Evolutionary conservation across 2,888 invertebrate genomes (phyloP), one percentile per base, ranked within the genome.

Genomic region (Chrysopilus asiliformis): DNA sequence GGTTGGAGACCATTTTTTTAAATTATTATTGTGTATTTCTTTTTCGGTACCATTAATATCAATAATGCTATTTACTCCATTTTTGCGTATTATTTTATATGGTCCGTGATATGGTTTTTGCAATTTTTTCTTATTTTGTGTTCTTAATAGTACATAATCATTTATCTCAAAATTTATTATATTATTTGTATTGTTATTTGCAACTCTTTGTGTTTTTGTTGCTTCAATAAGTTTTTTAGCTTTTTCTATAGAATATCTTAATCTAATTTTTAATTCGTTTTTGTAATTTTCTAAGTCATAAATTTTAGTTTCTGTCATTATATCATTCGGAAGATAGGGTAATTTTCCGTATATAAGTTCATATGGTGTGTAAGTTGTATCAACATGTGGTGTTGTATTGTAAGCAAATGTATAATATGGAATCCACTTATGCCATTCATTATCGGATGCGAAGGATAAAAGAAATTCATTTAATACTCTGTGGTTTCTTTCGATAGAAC

Each of bases 401-500:
- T 37, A 37, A 6, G 19, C 4, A 15, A 37, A 37, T 9, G 4
- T 14, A 17, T 32, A 37, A 17, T 32, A 32, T 16, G 37, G 32
- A 13, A 37, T 26, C 25, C 22, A 31, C 10, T 32, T 28, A 33
- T 34, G 25, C 38, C 38, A 31, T 8, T 34, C 22, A 17, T 27
- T 12, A 19, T 34, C 27, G 13, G 32, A 9, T 14, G 14, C 13
- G 9, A 28, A 43, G 12, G 28, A 22, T 38, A 32, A n/a, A 13
- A 40, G 19, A 10, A 24, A 35, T 35, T 40, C 26, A 25, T 17
- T 28, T 33, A 26, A 28, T 9, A 28, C 30, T 3, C 31, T 19
- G 16, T 30, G 24, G n/a, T 36, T 36, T 24, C 30, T n/a, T 30
- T 36, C 17, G 14, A 27, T 16, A 2, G 20, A 28, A 20, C 31